Conservation (phyloP, 2,888 invertebrate species). For the Pristionchus mayeri region DNA sequence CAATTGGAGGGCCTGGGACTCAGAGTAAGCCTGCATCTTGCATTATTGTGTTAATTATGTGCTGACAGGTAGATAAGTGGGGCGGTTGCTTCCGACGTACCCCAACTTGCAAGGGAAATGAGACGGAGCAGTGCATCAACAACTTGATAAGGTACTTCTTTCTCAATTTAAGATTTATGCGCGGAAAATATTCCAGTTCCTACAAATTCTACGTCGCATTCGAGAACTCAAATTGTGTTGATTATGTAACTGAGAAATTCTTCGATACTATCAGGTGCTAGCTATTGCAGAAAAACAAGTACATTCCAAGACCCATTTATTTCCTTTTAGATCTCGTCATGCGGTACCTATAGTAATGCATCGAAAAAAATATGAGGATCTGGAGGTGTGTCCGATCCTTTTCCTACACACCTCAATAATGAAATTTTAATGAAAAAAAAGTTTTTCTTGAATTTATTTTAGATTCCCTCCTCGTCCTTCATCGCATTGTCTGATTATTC, state of each 20-base stretch:
- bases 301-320: too few relatives aligned
- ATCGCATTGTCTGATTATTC: slow-evolving; percentile 60
- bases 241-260: slow-evolving; percentile 68
- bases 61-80: slow-evolving; percentile 50
- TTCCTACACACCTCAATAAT: too few relatives aligned
- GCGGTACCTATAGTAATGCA: slow-evolving; percentile 58
- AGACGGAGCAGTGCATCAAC: slow-evolving; percentile 54
- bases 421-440: too few relatives aligned
- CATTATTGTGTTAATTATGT: neutral
- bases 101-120: slow-evolving; percentile 50
- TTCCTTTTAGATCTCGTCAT: slow-evolving; percentile 52
- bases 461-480: slow-evolving; percentile 61
- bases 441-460: slow-evolving; percentile 10
- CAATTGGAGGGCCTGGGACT: slow-evolving; percentile 52
- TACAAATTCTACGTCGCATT: slow-evolving; percentile 65
- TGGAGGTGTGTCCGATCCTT: slow-evolving; percentile 53
- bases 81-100: slow-evolving; percentile 54
- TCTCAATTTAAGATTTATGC: too few relatives aligned
- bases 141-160: slow-evolving; percentile 53
- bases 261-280: slow-evolving; percentile 59
- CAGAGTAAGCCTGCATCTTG: too few relatives aligned
- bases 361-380: slow-evolving; percentile 58
- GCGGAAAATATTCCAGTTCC: too few relatives aligned
- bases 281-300: too few relatives aligned
- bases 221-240: slow-evolving; percentile 65